Evolutionary conservation across 64 coral and sea anemone genomes (phyloP).

Genomic region (Actinia tenebrosa): DNA sequence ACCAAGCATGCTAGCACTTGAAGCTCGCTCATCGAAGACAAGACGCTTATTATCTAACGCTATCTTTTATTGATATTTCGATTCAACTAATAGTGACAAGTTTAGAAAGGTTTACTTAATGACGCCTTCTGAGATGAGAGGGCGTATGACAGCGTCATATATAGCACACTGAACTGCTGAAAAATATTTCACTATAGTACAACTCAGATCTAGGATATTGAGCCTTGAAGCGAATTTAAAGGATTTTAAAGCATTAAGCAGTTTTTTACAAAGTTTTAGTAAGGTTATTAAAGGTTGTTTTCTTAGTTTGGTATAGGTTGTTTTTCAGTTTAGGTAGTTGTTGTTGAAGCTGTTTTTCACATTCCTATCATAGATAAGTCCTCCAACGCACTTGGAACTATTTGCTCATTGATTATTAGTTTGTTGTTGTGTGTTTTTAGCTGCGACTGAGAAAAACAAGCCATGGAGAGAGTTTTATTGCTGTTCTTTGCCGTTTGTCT

Average conservation of each 20-base stretch:
- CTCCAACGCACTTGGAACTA: neutral
- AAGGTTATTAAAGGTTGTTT: neutral
- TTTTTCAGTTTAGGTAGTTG: neutral
- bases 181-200: too few relatives aligned
- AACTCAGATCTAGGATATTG: neutral
- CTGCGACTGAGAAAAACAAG: neutral
- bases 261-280: neutral
- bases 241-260: neutral
- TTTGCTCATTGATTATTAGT: neutral
- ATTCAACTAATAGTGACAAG: neutral
- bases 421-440: neutral
- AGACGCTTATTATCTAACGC: neutral
- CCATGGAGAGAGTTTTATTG: neutral
- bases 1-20: too few relatives aligned
- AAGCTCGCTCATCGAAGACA: too few relatives aligned
- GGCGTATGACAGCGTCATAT: too few relatives aligned
- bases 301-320: neutral
- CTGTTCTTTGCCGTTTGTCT: neutral
- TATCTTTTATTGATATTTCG: constrained; percentile 6
- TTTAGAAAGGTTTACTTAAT: neutral
- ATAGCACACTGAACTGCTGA: too few relatives aligned
- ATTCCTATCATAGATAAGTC: neutral
- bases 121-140: neutral
- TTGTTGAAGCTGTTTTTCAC: neutral
- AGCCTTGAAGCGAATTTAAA: neutral